Evolutionary conservation across 2,888 invertebrate species (phyloP).

Genomic region (Blastobasis lacticolella): DNA sequence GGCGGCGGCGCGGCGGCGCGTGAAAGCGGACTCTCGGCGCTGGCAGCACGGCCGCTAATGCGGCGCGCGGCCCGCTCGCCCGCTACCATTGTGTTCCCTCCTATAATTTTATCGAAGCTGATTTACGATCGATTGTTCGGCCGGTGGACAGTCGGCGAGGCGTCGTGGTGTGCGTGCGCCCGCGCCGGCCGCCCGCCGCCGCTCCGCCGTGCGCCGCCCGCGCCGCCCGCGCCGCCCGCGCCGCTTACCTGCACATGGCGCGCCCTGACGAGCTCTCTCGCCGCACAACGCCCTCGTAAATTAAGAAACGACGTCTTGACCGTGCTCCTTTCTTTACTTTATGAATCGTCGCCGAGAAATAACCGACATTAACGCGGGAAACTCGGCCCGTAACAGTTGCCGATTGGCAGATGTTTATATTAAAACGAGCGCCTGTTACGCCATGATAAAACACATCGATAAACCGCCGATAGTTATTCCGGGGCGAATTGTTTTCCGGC

Average conservation of each 20-base stretch:
- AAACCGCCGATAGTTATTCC: conserved; percentile 38
- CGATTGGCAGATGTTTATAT: conserved; percentile 44
- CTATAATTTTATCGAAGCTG: conserved; percentile 74
- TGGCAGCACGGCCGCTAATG: conserved; percentile 53
- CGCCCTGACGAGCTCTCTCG: conserved; percentile 41
- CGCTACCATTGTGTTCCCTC: conserved; percentile 70
- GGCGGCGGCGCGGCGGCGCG: conserved; percentile 32
- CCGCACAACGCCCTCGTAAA: conserved; percentile 64
- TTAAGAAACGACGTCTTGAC: conserved; percentile 58
- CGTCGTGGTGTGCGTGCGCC: conserved; percentile 53
- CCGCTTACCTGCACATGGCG: conserved; percentile 64
- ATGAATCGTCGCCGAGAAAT: conserved; percentile 25
- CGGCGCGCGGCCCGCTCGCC: conserved; percentile 37
- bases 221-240: conserved; percentile 18
- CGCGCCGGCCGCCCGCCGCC: conserved; percentile 15
- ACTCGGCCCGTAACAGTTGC: conserved; percentile 24
- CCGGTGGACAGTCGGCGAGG: conserved; percentile 60
- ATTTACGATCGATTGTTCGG: conserved; percentile 74
- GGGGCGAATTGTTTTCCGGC: conserved; percentile 62
- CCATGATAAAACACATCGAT: conserved; percentile 48
- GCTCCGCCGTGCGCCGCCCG: conserved; percentile 32
- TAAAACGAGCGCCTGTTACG: conserved; percentile 28
- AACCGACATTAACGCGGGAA: conserved; percentile 18
- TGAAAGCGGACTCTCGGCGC: conserved; percentile 41
- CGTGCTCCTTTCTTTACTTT: conserved; percentile 53